Evolutionary conservation across 1,140 invertebrate genomes (phyloP).

Genomic region (Lucilia sericata): DNA sequence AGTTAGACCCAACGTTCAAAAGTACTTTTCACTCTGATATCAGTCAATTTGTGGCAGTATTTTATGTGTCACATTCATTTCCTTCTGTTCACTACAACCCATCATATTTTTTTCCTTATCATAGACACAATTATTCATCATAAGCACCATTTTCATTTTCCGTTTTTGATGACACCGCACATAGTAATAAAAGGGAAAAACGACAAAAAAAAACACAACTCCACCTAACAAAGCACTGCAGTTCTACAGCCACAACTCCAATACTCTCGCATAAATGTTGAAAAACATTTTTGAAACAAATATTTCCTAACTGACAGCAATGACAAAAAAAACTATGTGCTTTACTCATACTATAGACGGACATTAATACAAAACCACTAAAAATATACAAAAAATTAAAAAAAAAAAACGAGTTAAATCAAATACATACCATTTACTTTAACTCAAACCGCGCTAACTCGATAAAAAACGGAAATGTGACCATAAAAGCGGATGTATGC

Average conservation of each 20-base stretch:
- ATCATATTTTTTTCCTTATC: not conserved
- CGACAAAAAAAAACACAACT: not conserved
- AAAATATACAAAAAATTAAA: not conserved
- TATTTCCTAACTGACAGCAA: not conserved
- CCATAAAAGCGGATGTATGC: not conserved
- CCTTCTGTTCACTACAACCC: not conserved
- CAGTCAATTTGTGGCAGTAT: too few relatives aligned
- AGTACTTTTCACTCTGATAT: too few relatives aligned
- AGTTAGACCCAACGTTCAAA: too few relatives aligned
- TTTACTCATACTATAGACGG: not conserved
- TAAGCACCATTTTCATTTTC: constrained; percentile 27
- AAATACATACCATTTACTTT: not conserved
- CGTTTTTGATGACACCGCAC: constrained; percentile 5
- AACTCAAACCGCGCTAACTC: not conserved
- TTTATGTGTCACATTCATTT: too few relatives aligned
- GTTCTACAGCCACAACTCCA: not conserved
- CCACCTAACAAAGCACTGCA: not conserved
- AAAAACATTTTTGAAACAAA: constrained; percentile 10
- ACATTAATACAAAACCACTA: not conserved
- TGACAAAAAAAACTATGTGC: not conserved
- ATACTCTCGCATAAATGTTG: not conserved
- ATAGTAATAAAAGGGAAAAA: not conserved
- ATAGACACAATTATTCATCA: constrained; percentile 21
- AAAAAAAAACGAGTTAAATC: not conserved
- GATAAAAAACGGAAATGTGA: constrained; percentile 24